A percentile compares a stretch with the other conserved stretches of the same genome.
Conservation (phyloP, 2,113 vertebrate genomes). For the Notarius lentiginosus region DNA sequence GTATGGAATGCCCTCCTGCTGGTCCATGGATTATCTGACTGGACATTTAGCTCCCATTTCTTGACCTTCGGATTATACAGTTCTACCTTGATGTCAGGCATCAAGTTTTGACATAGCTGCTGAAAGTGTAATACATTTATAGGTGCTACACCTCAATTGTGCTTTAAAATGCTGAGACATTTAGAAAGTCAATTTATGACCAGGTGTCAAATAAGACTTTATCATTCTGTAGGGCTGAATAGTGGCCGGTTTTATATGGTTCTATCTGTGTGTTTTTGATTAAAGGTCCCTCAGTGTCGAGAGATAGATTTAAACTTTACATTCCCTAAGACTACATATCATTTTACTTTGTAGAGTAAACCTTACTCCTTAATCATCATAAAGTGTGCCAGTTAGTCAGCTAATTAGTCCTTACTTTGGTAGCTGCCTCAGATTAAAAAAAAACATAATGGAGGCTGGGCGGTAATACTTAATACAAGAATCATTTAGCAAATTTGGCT, state of each 20-base stretch:
- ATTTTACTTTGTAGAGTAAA: not conserved
- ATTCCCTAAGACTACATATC: not conserved
- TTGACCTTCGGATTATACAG: not conserved
- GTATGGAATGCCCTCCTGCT: slow-evolving; percentile 37
- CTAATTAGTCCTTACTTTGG: not conserved
- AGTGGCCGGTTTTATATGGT: slow-evolving; percentile 1
- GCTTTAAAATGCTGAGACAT: slow-evolving; percentile 12
- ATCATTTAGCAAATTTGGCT: not conserved
- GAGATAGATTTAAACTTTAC: slow-evolving; percentile 1
- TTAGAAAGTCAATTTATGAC: slow-evolving; percentile 16
- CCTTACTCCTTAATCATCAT: not conserved
- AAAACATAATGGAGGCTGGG: not conserved
- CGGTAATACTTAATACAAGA: not conserved
- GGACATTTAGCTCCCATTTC: slow-evolving; percentile 27
- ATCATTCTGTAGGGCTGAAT: slow-evolving; percentile 12
- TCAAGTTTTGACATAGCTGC: not conserved
- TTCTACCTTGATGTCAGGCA: not conserved
- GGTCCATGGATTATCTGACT: slow-evolving; percentile 36
- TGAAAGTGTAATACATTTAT: slow-evolving; percentile 15
- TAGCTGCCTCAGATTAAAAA: not conserved
- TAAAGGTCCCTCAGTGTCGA: not conserved
- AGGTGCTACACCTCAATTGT: not conserved
- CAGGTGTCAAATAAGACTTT: slow-evolving; percentile 20
- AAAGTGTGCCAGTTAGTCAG: not conserved
- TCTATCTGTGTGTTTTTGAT: not conserved